phyloP scores from a whole-genome alignment of 1,140 invertebrate species.

The Thrips palmi region DNA sequence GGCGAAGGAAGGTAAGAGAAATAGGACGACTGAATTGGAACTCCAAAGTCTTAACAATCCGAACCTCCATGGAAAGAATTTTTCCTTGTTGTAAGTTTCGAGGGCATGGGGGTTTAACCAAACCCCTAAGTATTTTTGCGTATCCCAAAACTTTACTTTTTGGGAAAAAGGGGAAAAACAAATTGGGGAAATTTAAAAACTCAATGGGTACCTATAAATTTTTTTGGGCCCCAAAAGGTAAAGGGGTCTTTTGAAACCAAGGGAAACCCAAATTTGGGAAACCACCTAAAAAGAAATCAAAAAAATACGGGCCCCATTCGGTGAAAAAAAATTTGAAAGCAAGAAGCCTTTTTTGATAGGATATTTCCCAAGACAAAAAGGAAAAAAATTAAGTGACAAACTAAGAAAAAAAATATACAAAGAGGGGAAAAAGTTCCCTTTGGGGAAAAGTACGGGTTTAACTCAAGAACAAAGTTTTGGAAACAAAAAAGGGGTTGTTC shows the following conservation, averaged over 20 bases:
- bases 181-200: no score
- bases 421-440: no score
- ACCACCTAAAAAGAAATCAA: constrained; percentile 94
- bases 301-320: constrained; percentile 70
- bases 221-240: constrained; percentile 73
- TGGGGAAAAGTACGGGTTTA: constrained; percentile 58
- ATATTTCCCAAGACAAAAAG: constrained; percentile 32
- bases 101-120: no score
- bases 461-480: constrained; percentile 69
- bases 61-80: constrained; percentile 66
- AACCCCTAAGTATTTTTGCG: no score
- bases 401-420: no score
- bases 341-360: constrained; percentile 41
- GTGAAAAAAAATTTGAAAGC: constrained; percentile 42
- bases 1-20: constrained; percentile 72
- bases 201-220: constrained; percentile 75
- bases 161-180: no score
- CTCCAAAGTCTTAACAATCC: constrained; percentile 53
- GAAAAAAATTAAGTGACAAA: no score
- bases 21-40: constrained; percentile 71
- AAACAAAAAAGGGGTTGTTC: constrained; percentile 57
- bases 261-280: constrained; percentile 73
- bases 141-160: no score
- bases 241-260: constrained; percentile 77
- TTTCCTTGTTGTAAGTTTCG: no score